Base-by-base conservation (phyloP, 2,888 invertebrate genomes). In the Osmoderma eremita region DNA sequence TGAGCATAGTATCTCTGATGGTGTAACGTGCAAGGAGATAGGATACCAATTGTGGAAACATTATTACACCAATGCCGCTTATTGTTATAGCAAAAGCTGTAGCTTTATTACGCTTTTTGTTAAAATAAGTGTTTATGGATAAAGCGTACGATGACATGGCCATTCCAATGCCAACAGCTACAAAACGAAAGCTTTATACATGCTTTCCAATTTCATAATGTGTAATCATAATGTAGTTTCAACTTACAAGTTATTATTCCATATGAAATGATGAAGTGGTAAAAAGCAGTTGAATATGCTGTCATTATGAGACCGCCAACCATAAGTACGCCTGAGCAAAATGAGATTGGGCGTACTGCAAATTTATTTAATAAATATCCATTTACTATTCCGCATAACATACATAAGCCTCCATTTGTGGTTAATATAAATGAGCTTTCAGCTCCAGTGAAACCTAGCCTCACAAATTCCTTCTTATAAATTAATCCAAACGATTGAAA, bases 51-150 rank as follows among this genome's bases (percentile, higher is more conserved):
- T 87, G 83, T 0, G 90, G 90, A 85, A 89, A 86, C 56, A 86
- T 75, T 69, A 90, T 88, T 12, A 89, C 85, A 0, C 90, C 90
- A 2, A 91, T 75, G 1, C 89, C 90, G n/a, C 88, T 88, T 1
- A 89, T 79, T 0, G 90, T 88, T 86, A 89, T 41, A 3, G 56
- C 56, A 10, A 42, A 39, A 17, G 62, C 65, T 36, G 50, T 54
- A 10, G 64, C 68, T 65, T 62, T 62, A 8, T 45, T 53, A 45
- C 68, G 36, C 18, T 61, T 68, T 18, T 65, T 65, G 12, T 58
- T 38, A 22, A 68, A 68, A 45, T 68, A 68, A 1, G 61, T 50
- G 48, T 65, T 68, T 51, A 68, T 45, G 6, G 68, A 65, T 17
- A 68, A 39, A 3, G 58, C 41, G 18, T 58, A 68, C 18, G 65